phyloP scores from a whole-genome alignment of 2,113 vertebrate species.

The Helogale parvula region DNA sequence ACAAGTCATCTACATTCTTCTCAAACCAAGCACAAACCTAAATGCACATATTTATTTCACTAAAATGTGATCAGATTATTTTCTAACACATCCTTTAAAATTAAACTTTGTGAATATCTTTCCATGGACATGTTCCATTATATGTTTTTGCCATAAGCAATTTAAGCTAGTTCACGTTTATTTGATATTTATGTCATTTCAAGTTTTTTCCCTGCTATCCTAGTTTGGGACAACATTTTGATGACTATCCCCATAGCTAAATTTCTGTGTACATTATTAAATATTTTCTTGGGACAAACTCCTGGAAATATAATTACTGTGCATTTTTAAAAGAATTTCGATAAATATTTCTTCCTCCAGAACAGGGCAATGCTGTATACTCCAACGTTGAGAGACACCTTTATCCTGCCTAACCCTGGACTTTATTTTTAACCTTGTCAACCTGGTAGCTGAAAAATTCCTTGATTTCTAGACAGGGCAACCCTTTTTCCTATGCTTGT shows the following conservation, averaged over 20 bases:
- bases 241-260: not conserved
- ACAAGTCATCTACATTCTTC: not conserved
- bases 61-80: not conserved
- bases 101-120: not conserved
- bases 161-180: not conserved
- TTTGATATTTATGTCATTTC: not conserved
- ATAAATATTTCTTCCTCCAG: not conserved
- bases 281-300: not conserved
- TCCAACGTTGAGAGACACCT: not conserved
- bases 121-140: not conserved
- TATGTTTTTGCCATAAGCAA: not conserved
- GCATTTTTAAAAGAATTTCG: not conserved
- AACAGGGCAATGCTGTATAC: not conserved
- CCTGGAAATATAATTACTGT: not conserved
- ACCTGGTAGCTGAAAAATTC: not conserved
- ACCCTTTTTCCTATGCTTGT: not conserved
- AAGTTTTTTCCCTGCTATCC: not conserved
- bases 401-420: not conserved
- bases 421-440: conserved; percentile 4
- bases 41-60: not conserved
- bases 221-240: not conserved
- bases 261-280: not conserved
- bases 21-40: not conserved
- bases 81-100: not conserved
- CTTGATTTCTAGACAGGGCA: not conserved